Base-by-base conservation (phyloP, 2,797 vertebrate genomes). In the Sebastiscus tertius region DNA sequence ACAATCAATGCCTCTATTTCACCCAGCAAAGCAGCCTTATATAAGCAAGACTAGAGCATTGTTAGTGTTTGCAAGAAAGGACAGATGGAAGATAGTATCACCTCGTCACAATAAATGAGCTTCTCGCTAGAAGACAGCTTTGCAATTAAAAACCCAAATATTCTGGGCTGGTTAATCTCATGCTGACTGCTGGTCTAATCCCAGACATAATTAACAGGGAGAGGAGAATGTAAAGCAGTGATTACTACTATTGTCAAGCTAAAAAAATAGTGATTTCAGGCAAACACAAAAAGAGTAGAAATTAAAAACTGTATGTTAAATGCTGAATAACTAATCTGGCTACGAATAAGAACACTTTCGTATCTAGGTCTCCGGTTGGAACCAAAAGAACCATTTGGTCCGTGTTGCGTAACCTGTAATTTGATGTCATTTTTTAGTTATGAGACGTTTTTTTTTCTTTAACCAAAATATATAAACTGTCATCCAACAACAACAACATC, bases 231-330 rank as follows among this genome's bases (percentile, higher is more conserved):
- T 79, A 77, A 84, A 85, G 79, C 75, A 52, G 29, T 87, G 74
- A 88, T 91, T 91, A 77, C 71, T 70, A 59, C 81, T 59, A 80
- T 88, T 88, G 88, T 90, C 31, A 27, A 29, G 82, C 68, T 65
- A 18, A 55, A 49, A 79, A 85, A 16, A 42, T 59, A 42, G 34
- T 49, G 52, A 29, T 72, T 81, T 72, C 61, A 75, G 67, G 39
- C 31, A 62, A 74, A 79, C 79, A 18, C 27, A 66, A 58, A 80
- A 83, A 54, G 10, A 33, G 55, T 26, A 66, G 16, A 70, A 75
- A 82, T 63, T 2, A 66, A 56, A 75, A 85, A 76, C 29, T 16
- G 27, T 22, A 55, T 8, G n/a, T 79, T 74, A 34, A 70, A 73
- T n/a, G 27, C 49, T 49, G 34, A 80, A 71, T 33, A 76, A 82